phyloP scores from a whole-genome alignment of 1,140 invertebrate species.

The Sminthurides bifidus region DNA sequence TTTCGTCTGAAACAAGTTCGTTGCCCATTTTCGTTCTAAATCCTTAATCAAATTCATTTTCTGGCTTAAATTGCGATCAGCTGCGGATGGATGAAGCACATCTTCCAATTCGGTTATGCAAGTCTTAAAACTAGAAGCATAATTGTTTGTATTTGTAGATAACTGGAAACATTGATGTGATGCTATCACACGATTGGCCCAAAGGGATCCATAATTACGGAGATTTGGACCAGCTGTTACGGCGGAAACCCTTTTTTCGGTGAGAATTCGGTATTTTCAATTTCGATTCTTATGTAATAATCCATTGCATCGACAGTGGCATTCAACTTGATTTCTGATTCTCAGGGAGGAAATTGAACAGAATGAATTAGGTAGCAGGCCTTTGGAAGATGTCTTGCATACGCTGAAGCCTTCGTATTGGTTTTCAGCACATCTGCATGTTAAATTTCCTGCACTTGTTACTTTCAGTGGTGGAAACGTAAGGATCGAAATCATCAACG shows the following conservation, averaged over 20 bases:
- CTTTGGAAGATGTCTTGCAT: constrained; percentile 64
- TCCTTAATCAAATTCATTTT: neutral
- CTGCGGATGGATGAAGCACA: too few species aligned
- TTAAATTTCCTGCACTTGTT: constrained; percentile 82
- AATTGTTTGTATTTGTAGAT: constrained; percentile 44
- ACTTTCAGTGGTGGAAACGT: constrained; percentile 41
- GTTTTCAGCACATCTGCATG: constrained; percentile 96
- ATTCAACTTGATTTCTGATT: constrained; percentile 35
- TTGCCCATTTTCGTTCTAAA: too few species aligned
- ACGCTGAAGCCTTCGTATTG: constrained; percentile 74
- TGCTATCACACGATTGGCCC: constrained; percentile 97
- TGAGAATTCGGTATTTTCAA: constrained; percentile 35
- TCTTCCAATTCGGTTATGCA: too few species aligned
- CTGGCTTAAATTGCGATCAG: neutral
- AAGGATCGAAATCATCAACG: too few species aligned
- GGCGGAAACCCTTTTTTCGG: constrained; percentile 71
- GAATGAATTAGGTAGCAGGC: constrained; percentile 69
- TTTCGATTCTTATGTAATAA: neutral
- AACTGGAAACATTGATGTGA: constrained; percentile 65
- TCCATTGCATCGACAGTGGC: neutral
- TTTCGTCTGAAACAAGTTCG: constrained; percentile 56
- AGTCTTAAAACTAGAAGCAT: neutral
- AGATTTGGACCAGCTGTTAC: constrained; percentile 59
- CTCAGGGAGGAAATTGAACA: constrained; percentile 63
- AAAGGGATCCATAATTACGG: constrained; percentile 75